Base-by-base conservation (phyloP, 1,140 invertebrate genomes). In the Heliconius hermathena region DNA sequence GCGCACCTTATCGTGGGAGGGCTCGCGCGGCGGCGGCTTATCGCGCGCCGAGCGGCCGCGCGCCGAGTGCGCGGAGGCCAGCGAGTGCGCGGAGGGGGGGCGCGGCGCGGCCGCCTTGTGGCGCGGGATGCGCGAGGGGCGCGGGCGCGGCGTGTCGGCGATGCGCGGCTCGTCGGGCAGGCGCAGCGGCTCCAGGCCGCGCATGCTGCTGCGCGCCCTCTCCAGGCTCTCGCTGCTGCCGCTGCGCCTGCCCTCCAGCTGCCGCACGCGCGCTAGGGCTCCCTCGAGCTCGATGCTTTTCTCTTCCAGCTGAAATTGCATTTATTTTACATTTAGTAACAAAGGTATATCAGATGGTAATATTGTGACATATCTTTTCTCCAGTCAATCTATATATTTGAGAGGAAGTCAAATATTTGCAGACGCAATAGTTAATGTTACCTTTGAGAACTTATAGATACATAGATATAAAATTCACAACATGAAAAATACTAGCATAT, bases 231-330 rank as follows among this genome's bases (percentile, higher is more conserved):
- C 54, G n/a, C 54, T 57, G 54, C 54, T 57, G n/a, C 54, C 54
- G 76, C 87, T 82, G 92, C 90, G 81, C 90, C 90, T 77, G 36
- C 91, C 95, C 85, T 98, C 97, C 33, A 98, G 89, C 60, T 97
- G 95, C 18, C 97, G 95, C 20, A 98, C 95, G 71, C 96, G 95
- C 0, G 97, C 97, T 80, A 96, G 95, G 3, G 97, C 97, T 8
- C 97, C 97, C 91, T 98, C 97, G 81, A 98, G 85, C 88, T 98
- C 97, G 80, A 98, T 97, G 81, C 96, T 97, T 85, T 97, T 96
- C 89, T 98, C 97, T 88, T 97, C 97, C 83, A 98, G 89, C 97
- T 97, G 94, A 6, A 90, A 90, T 79, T 11, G 13, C 2, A 71
- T 22, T 26, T 66, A 26, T 29, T 9, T 22, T 16, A 26, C 60